phyloP scores from a whole-genome alignment of 1,140 invertebrate species.

The Papilio glaucus region DNA sequence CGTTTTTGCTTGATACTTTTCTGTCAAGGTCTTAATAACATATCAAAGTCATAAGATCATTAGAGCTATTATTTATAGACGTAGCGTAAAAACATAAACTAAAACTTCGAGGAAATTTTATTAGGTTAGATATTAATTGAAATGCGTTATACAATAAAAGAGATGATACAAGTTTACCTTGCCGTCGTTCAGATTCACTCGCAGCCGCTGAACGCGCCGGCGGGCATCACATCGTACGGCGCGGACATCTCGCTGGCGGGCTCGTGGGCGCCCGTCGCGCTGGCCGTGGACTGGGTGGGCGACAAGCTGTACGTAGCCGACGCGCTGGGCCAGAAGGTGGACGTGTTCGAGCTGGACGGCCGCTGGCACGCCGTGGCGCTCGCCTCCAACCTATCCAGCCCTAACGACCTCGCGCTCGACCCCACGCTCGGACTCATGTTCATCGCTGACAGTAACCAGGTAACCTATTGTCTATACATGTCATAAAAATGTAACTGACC shows the following conservation, averaged over 20 bases:
- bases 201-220: constrained; percentile 82
- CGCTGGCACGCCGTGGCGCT: constrained; percentile 94
- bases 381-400: constrained; percentile 95
- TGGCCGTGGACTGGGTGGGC: constrained; percentile 98
- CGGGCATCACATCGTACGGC: constrained; percentile 70
- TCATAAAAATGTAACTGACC: no score
- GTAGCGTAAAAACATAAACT: no score
- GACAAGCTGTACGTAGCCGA: constrained; percentile 98
- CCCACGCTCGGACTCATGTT: constrained; percentile 96
- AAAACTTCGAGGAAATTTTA: constrained; percentile 12
- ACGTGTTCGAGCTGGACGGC: constrained; percentile 95
- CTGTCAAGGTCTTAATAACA: no score
- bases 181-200: constrained; percentile 84
- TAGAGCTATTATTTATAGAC: no score
- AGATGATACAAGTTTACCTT: neutral
- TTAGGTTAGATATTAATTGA: neutral
- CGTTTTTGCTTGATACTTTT: no score
- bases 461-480: no score
- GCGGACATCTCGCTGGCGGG: constrained; percentile 90
- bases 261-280: constrained; percentile 93
- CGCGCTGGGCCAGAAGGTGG: constrained; percentile 95
- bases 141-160: no score
- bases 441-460: constrained; percentile 95
- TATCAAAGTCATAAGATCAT: no score
- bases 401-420: constrained; percentile 95